A percentile compares a stretch with the other conserved stretches of the same genome.
Evolutionary conservation across 92 coral and sea anemone species (phyloP).

Genomic region (Isaurus tuberculatus): DNA sequence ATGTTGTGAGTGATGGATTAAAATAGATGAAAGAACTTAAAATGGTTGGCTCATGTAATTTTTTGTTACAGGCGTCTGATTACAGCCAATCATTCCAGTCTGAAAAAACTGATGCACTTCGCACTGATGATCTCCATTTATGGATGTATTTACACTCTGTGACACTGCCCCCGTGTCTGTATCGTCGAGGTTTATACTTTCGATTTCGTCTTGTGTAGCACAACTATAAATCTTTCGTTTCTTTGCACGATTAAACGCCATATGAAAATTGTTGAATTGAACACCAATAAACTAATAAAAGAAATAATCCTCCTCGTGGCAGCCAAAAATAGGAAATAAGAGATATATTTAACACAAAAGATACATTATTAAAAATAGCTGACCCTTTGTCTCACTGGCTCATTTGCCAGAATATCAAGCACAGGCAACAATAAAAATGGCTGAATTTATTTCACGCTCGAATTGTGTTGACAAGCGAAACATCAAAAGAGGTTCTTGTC

Average conservation of each 20-base stretch:
- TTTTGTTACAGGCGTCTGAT: no score
- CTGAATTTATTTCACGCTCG: background rate
- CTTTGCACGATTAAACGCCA: conserved; percentile 2
- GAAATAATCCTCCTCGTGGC: background rate
- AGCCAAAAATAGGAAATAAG: background rate
- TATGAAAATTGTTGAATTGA: background rate
- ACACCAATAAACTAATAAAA: background rate
- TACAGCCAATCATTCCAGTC: no score
- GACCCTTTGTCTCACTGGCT: conserved; percentile 9
- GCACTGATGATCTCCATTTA: no score
- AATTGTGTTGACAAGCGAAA: conserved; percentile 7
- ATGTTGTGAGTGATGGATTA: no score
- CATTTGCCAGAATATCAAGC: conserved; percentile 17
- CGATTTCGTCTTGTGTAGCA: no score
- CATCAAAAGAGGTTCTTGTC: background rate
- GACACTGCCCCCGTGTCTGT: no score
- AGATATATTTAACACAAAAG: background rate
- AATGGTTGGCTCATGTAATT: no score
- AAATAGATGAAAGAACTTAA: no score
- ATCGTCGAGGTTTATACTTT: no score
- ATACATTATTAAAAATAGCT: conserved; percentile 4
- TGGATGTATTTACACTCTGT: no score
- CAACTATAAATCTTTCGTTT: no score
- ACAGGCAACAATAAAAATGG: conserved; percentile 1
- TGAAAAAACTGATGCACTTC: no score